A percentile compares a stretch with the other conserved stretches of the same genome.
phyloP scores from a whole-genome alignment of 2,797 vertebrate genomes.

The Selene dorsalis region DNA sequence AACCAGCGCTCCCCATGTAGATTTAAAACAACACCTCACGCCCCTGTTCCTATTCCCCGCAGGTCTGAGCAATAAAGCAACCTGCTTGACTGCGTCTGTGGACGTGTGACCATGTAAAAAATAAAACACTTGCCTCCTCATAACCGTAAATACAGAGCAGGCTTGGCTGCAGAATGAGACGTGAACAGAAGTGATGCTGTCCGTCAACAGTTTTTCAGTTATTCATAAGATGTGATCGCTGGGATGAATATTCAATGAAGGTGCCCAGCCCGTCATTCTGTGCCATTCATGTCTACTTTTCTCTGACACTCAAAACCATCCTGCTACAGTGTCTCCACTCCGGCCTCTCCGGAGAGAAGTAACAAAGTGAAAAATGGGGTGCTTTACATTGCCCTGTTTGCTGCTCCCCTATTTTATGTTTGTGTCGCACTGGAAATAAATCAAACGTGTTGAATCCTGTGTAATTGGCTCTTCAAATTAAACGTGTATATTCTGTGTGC shows the following conservation, averaged over 20 bases:
- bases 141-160: conserved; percentile 61
- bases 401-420: conserved; percentile 5
- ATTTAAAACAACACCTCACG: conserved; percentile 62
- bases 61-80: conserved; percentile 49
- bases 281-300: conserved; percentile 68
- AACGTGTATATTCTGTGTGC: background rate
- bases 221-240: conserved; percentile 70
- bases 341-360: conserved; percentile 3
- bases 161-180: conserved; percentile 30
- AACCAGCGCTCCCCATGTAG: conserved; percentile 41
- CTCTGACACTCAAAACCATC: conserved; percentile 66
- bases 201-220: conserved; percentile 73
- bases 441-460: background rate
- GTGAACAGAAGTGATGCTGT: conserved; percentile 64
- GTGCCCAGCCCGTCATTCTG: conserved; percentile 67
- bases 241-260: conserved; percentile 82
- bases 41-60: conserved; percentile 53
- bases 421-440: conserved; percentile 8
- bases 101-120: conserved; percentile 48
- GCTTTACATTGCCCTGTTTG: background rate
- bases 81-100: conserved; percentile 40
- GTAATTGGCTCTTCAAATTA: conserved; percentile 25
- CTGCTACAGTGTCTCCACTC: conserved; percentile 26
- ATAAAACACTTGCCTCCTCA: conserved; percentile 41
- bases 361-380: conserved; percentile 8